A percentile compares a stretch with the other conserved stretches of the same genome.
Evolutionary conservation across 1,140 invertebrate species (phyloP).

Genomic region (Onthophagus taurus): DNA sequence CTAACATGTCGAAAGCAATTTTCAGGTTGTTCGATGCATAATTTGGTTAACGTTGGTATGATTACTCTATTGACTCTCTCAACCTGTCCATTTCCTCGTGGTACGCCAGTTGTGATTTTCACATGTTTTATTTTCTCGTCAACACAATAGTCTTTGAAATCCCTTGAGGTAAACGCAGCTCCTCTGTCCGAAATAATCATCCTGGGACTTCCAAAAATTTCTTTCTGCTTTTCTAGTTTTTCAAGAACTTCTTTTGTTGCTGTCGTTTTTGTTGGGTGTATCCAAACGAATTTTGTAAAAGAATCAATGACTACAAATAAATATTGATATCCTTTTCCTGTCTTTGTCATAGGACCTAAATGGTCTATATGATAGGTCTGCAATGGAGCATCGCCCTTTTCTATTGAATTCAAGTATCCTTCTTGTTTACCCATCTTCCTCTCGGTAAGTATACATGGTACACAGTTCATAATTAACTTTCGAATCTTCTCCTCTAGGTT

Average conservation of each 20-base stretch:
- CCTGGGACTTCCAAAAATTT: constrained; percentile 14
- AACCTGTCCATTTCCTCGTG: constrained; percentile 29
- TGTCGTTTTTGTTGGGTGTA: constrained; percentile 33
- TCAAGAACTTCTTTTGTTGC: constrained; percentile 20
- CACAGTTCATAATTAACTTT: constrained; percentile 28
- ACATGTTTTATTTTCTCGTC: constrained; percentile 19
- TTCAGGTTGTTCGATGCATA: constrained; percentile 18
- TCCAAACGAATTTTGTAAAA: constrained; percentile 37
- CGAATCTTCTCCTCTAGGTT: constrained; percentile 19
- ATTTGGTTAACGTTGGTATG: constrained; percentile 27
- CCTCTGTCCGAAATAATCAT: constrained; percentile 22
- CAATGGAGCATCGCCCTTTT: constrained; percentile 23
- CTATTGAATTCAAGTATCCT: constrained; percentile 22
- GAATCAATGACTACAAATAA: constrained; percentile 34
- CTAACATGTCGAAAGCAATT: constrained; percentile 31
- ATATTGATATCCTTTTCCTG: constrained; percentile 28
- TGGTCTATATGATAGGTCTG: constrained; percentile 30
- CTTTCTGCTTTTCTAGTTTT: constrained; percentile 4
- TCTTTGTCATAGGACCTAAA: constrained; percentile 27
- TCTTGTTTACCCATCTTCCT: constrained; percentile 23
- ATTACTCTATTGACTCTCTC: constrained; percentile 29
- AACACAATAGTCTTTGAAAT: constrained; percentile 23
- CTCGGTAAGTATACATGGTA: constrained; percentile 28
- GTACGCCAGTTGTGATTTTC: constrained; percentile 22
- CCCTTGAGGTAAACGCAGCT: constrained; percentile 21